Base-by-base conservation (phyloP, 2,888 invertebrate genomes). In the Atrina japonica region DNA sequence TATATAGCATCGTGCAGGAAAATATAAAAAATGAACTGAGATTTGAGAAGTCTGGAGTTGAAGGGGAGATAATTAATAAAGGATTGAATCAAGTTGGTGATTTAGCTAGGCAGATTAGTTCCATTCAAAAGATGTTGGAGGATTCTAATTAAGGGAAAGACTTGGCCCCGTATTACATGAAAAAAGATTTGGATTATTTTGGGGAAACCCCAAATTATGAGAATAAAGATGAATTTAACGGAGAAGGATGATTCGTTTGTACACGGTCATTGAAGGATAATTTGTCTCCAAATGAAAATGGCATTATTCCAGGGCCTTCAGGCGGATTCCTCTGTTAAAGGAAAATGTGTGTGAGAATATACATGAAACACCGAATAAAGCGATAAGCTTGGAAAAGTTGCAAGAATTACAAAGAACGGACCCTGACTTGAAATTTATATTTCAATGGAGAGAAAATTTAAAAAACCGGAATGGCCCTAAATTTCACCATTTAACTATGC, bases 401-500 rank as follows among this genome's bases (percentile, higher is more conserved):
- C 45, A 14, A 40, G 45, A 66, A 3, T 14, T n/a, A 21, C 69
- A 73, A 53, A 49, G 30, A 14, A 52, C 43, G 3, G 73, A 73
- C 41, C 29, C 29, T 11, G 50, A 30, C 14, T 18, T 65, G 11
- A 35, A 5, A n/a, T 9, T 35, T 16, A 14, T 73, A 18, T n/a
- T 25, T n/a, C 6, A 68, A 29, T 73, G 77, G 71, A 72, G 60
- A 52, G 21, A 7, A 56, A 45, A 2, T 25, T 50, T 27, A 14
- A 18, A 25, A 63, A 68, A 60, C 75, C 73, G 18, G 45, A 35
- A 21, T 73, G 73, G 70, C 11, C 35, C 3, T 66, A 68, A 18
- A 50, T 73, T 30, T 56, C 65, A 5, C 29, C 55, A 1, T 25
- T 29, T 3, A 43, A 52, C 40, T 11, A 30, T 16, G 67, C 23